A percentile compares a stretch with the other conserved stretches of the same genome.
Evolutionary conservation across 2,888 invertebrate genomes (phyloP).

Genomic region (Gisinianus flammeolus): DNA sequence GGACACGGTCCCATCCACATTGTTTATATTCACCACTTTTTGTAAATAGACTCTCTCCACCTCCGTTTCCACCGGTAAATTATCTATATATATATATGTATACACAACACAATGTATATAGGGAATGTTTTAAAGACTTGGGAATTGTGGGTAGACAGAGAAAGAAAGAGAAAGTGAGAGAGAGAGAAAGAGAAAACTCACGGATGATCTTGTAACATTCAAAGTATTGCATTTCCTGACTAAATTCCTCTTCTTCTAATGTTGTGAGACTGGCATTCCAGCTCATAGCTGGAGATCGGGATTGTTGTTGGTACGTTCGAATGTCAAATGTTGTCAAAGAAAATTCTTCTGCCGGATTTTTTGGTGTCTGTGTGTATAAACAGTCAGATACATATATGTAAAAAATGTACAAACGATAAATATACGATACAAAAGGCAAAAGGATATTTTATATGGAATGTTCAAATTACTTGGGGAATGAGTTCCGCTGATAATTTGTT

Average conservation of each 20-base stretch:
- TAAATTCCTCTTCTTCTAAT: constrained; percentile 55
- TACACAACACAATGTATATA: background rate
- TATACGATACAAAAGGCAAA: too few species aligned
- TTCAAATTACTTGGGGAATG: constrained; percentile 49
- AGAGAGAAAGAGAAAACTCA: constrained; percentile 19
- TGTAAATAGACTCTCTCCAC: constrained; percentile 43
- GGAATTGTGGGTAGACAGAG: background rate
- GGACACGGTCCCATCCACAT: constrained; percentile 49
- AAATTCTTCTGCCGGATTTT: constrained; percentile 3
- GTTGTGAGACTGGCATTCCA: constrained; percentile 55
- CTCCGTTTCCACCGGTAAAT: constrained; percentile 46
- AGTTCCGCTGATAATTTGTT: constrained; percentile 51
- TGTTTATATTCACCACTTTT: constrained; percentile 48
- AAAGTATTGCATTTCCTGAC: constrained; percentile 24
- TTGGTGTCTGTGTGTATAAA: constrained; percentile 39
- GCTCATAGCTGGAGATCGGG: constrained; percentile 47
- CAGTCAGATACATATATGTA: too few species aligned
- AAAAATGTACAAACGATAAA: background rate
- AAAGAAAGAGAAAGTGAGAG: background rate
- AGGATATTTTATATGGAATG: too few species aligned
- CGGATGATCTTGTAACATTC: constrained; percentile 36
- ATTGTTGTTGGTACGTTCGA: constrained; percentile 23
- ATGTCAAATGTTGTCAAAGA: constrained; percentile 33
- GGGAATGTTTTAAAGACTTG: background rate
- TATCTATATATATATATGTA: constrained; percentile 41